A percentile compares a stretch with the other conserved stretches of the same genome.
These are phyloP conservation scores for Leptodactylus fallax DNA, from an alignment of 2,797 vertebrate genomes.

Conservation along the genomic window DNA sequence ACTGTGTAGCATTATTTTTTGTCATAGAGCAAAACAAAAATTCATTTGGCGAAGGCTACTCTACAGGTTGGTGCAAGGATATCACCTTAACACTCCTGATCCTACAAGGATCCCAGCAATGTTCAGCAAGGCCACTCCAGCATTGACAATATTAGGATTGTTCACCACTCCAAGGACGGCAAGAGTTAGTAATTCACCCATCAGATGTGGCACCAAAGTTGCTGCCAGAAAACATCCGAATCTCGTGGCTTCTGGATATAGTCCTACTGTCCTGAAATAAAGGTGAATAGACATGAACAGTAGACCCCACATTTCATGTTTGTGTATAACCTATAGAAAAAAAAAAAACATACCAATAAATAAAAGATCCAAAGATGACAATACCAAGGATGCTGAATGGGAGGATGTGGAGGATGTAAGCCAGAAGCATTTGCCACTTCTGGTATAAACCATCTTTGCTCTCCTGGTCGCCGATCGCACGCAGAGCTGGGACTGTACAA, in stretches of 20 bases:
- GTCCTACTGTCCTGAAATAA: slow-evolving; percentile 82
- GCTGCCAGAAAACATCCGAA: slow-evolving; percentile 89
- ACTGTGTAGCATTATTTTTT: too few species aligned
- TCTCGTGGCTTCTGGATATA: slow-evolving; percentile 84
- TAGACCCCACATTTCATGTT: neutral
- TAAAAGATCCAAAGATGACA: slow-evolving; percentile 83
- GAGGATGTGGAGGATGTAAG: slow-evolving; percentile 89
- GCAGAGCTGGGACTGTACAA: slow-evolving; percentile 84
- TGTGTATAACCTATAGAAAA: neutral
- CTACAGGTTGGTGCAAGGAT: too few species aligned
- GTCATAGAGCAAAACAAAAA: too few species aligned
- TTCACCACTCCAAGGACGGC: slow-evolving; percentile 87
- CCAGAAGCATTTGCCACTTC: slow-evolving; percentile 96
- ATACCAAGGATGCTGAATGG: slow-evolving; percentile 90
- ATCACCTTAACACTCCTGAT: slow-evolving; percentile 90
- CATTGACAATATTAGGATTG: slow-evolving; percentile 90
- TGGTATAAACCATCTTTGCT: slow-evolving; percentile 93
- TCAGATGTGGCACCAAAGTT: slow-evolving; percentile 85
- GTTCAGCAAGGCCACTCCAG: slow-evolving; percentile 85
- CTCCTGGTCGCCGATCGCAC: slow-evolving; percentile 92
- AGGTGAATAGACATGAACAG: neutral
- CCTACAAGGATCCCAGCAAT: slow-evolving; percentile 88
- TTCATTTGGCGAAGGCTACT: too few species aligned
- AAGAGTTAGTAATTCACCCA: slow-evolving; percentile 87
- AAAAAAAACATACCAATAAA: slow-evolving; percentile 86